These are phyloP conservation scores for Thalassarche chlororhynchos DNA, from an alignment of 2,113 vertebrate species.

Conservation along the genomic window DNA sequence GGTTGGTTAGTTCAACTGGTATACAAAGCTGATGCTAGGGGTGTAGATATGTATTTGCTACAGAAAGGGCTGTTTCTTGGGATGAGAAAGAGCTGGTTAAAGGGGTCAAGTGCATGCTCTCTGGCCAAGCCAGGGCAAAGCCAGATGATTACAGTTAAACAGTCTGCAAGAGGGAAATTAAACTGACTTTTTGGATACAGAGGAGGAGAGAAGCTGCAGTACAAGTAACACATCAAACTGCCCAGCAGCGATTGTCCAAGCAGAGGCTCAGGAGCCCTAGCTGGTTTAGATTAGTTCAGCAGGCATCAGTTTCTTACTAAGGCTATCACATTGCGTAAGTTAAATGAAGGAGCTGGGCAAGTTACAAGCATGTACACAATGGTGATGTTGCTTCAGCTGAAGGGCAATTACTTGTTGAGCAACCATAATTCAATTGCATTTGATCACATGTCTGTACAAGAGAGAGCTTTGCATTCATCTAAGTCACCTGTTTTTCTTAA, in stretches of 20 bases:
- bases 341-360: neutral
- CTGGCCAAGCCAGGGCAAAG: neutral
- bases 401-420: slow-evolving; percentile 10
- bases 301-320: neutral
- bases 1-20: neutral
- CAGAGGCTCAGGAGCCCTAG: neutral
- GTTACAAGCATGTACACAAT: neutral
- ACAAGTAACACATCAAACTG: neutral
- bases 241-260: neutral
- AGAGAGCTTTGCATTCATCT: neutral
- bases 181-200: neutral
- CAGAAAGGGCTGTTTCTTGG: neutral
- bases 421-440: neutral
- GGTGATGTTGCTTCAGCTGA: slow-evolving; percentile 29
- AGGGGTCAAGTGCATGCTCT: neutral
- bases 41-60: neutral
- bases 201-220: neutral
- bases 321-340: neutral
- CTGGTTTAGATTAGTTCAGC: slow-evolving; percentile 1
- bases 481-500: neutral
- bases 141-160: neutral
- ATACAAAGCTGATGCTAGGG: neutral
- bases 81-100: neutral
- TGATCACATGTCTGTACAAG: neutral
- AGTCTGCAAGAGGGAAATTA: neutral